phyloP scores from a whole-genome alignment of 2,797 vertebrate species.

The Falco berigora region DNA sequence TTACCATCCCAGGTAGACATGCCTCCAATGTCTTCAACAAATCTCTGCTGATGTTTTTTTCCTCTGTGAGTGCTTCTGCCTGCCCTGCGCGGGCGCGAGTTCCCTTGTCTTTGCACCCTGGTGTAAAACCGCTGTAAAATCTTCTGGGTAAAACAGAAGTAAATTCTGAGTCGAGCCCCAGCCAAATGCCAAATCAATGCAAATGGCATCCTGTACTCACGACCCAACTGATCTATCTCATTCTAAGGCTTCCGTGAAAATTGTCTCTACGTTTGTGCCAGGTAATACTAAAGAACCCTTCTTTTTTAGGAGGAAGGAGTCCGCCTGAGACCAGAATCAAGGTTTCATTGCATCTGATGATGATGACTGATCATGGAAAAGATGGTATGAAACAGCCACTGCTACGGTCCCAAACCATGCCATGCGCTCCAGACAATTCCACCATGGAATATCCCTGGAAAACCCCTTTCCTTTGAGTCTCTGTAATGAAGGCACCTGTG shows the following conservation, averaged over 20 bases:
- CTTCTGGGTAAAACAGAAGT: not conserved
- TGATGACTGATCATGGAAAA: not conserved
- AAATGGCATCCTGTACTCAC: not conserved
- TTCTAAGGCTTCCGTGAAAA: not conserved
- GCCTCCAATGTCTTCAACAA: not conserved
- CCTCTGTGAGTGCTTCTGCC: not conserved
- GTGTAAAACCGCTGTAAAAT: not conserved
- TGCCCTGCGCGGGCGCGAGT: not conserved
- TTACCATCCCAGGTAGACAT: not conserved
- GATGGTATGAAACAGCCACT: not conserved
- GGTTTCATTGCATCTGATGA: not conserved
- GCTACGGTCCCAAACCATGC: not conserved
- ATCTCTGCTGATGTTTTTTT: not conserved
- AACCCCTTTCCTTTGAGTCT: not conserved
- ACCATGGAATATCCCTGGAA: not conserved
- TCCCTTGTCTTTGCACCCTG: not conserved
- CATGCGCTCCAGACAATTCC: not conserved
- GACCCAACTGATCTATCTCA: not conserved
- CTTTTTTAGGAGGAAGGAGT: not conserved
- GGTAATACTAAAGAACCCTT: not conserved
- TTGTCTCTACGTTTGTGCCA: not conserved
- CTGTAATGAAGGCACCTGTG: slow-evolving; percentile 22
- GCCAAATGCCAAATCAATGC: not conserved
- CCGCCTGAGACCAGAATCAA: not conserved
- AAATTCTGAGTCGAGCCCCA: not conserved